Conservation (phyloP, 2,797 vertebrate species). For the Lindbergichthys nudifrons region DNA sequence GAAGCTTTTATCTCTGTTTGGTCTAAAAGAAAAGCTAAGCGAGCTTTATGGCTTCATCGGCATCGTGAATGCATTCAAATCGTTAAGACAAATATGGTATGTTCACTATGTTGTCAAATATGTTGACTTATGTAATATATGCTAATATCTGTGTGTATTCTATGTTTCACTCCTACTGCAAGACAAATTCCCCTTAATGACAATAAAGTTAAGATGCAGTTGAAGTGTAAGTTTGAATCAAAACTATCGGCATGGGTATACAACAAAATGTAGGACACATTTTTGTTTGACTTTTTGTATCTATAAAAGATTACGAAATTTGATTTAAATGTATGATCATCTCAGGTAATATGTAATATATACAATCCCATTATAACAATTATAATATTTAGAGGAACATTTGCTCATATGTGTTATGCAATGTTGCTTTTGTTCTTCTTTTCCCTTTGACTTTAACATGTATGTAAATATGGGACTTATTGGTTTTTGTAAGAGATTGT, state of each 20-base stretch:
- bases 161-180: background rate
- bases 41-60: constrained; percentile 20
- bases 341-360: constrained; percentile 8
- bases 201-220: background rate
- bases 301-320: background rate
- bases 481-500: constrained; percentile 70
- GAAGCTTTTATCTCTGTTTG: background rate
- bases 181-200: background rate
- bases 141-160: background rate
- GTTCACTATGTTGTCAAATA: no score
- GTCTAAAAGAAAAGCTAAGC: background rate
- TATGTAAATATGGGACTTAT: constrained; percentile 45
- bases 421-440: constrained; percentile 45
- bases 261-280: background rate
- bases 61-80: background rate
- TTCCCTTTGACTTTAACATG: constrained; percentile 28
- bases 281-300: background rate
- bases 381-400: constrained; percentile 25
- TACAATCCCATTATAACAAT: constrained; percentile 11
- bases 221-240: background rate
- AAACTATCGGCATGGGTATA: constrained; percentile 1
- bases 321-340: constrained; percentile 16
- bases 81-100: background rate
- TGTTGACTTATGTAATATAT: background rate
- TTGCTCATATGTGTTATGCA: constrained; percentile 16